phyloP scores from a whole-genome alignment of 2,113 vertebrate genomes.

The Sigmodon hispidus region DNA sequence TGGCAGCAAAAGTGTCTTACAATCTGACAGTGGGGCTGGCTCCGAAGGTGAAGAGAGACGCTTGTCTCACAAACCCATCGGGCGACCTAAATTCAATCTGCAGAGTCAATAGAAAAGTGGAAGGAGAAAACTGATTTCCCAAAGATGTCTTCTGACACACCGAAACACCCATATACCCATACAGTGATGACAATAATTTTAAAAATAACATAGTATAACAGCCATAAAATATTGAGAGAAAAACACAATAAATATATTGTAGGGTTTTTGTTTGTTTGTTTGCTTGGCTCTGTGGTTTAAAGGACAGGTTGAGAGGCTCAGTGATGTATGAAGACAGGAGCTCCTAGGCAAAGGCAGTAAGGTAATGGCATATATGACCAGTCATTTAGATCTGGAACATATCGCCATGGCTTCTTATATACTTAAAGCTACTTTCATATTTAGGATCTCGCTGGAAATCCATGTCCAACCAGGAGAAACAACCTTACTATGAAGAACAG shows the following conservation, averaged over 20 bases:
- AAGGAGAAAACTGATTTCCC: neutral
- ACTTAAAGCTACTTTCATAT: constrained; percentile 68
- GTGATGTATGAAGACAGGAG: neutral
- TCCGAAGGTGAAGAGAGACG: neutral
- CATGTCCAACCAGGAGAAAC: constrained; percentile 99
- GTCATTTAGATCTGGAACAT: neutral
- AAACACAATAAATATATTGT: neutral
- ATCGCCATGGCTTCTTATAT: neutral
- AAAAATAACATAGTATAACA: constrained; percentile 36
- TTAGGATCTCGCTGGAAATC: constrained; percentile 98
- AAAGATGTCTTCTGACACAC: neutral
- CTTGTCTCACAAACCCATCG: neutral
- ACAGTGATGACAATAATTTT: neutral
- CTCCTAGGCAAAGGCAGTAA: neutral
- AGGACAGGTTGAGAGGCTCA: neutral
- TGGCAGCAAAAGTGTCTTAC: constrained; percentile 28
- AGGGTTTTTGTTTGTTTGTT: neutral
- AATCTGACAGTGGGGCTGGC: neutral
- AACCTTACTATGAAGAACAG: constrained; percentile 99
- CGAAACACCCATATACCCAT: no score
- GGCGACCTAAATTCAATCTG: neutral
- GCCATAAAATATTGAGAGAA: constrained; percentile 20
- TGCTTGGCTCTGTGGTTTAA: neutral
- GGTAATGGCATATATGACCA: neutral
- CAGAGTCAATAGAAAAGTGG: neutral